Base-by-base conservation (phyloP, 2,888 invertebrate genomes). In the Bursaphelenchus okinawaensis region DNA sequence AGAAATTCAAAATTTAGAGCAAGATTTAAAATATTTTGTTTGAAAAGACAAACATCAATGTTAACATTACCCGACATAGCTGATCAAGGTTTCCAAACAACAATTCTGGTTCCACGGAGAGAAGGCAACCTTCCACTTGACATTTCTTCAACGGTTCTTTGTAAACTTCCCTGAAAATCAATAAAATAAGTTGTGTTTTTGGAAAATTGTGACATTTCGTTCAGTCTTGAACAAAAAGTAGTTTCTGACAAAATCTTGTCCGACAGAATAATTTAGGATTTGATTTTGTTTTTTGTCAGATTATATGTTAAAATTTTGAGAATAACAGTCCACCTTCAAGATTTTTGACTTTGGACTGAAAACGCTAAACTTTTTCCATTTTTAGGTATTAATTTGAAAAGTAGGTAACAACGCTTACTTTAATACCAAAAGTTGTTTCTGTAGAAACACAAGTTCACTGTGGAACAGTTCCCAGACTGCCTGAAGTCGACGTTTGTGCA, bases 401-500 rank as follows among this genome's bases (percentile, higher is more conserved):
- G n/a, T n/a, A n/a, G n/a, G n/a, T n/a, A n/a, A n/a, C n/a, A n/a
- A n/a, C n/a, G n/a, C 60, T 57, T 59, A 77, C 78, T 87, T 87
- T 27, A 88, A 83, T 20, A 87, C 87, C 85, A 88, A 87, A 27
- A 88, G 83, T 79, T 88, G 87, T 68, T 87, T 86, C 63, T 87
- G 85, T 27, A 88, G 85, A 78, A 88, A 88, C 67, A 87, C 86
- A 73, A 87, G 85, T 80, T 88, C 87, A 68, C 86, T 86, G 79
- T 87, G 87, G 80, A 88, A 88, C 8, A 88, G 83, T 78, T 88
- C 88, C 88, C 88, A 88, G 19, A 88, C 85, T 7, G 87, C 87
- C 75, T 87, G 87, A 52, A 86, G 74, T 70, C 58, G 77, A 67
- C 69, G 77, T 71, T 31, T 75, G 70, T 73, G 73, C 40, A 29